Evolutionary conservation across 2,113 vertebrate species (phyloP).

Genomic region (Sinocyclocheilus anshuiensis): DNA sequence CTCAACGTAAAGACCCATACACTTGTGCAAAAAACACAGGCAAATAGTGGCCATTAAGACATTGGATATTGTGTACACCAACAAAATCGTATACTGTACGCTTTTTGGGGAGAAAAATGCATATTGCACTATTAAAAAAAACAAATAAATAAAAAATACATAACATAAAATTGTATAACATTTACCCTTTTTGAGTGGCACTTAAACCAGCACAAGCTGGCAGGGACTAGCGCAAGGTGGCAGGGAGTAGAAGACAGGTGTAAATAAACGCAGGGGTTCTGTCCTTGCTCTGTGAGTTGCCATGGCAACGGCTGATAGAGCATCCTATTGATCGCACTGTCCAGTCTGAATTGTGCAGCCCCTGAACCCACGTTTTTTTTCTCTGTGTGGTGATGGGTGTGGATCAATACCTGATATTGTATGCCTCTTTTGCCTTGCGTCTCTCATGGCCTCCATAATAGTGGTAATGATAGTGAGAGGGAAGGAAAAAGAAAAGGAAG

Average conservation of each 20-base stretch:
- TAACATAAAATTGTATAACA: background rate
- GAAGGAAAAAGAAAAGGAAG: slow-evolving; percentile 53
- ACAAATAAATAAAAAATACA: slow-evolving; percentile 22
- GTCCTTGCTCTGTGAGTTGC: slow-evolving; percentile 79
- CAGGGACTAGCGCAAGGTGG: slow-evolving; percentile 36
- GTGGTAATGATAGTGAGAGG: slow-evolving; percentile 65
- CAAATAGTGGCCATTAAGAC: slow-evolving; percentile 7
- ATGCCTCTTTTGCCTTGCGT: slow-evolving; percentile 75
- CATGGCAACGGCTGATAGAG: slow-evolving; percentile 85
- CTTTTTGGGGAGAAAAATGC: background rate
- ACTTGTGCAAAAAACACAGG: slow-evolving; percentile 44
- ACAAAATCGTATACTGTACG: slow-evolving; percentile 52
- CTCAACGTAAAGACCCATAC: slow-evolving; percentile 69
- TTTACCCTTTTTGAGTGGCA: slow-evolving; percentile 44
- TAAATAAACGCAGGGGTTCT: slow-evolving; percentile 78
- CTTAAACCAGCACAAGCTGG: background rate
- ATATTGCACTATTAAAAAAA: background rate
- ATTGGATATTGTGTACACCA: background rate
- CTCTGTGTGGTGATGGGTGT: slow-evolving; percentile 78
- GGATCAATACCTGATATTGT: slow-evolving; percentile 83
- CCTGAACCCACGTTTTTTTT: slow-evolving; percentile 77
- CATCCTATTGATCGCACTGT: slow-evolving; percentile 83
- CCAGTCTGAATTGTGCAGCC: slow-evolving; percentile 75
- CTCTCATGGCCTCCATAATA: slow-evolving; percentile 63
- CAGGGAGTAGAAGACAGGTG: slow-evolving; percentile 72